These are phyloP conservation scores for Babylonia areolata DNA, from an alignment of 1,140 invertebrate species.

Conservation along the genomic window DNA sequence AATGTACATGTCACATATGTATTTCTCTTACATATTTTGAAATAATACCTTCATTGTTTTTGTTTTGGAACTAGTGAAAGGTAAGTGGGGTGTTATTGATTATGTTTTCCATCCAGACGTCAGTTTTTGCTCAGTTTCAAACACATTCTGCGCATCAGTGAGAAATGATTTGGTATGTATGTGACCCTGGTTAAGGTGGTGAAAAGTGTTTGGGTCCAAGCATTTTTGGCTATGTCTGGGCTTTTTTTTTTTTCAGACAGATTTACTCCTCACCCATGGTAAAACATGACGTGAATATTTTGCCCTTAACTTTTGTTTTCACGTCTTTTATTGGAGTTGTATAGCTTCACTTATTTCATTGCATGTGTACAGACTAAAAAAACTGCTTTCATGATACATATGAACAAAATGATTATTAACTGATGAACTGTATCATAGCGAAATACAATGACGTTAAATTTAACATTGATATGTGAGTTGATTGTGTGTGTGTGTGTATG, in stretches of 20 bases:
- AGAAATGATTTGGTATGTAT: background rate
- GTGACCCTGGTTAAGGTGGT: background rate
- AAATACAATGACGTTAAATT: conserved; percentile 13
- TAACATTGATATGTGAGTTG: background rate
- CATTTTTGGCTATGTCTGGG: background rate
- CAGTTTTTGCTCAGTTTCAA: too few species aligned
- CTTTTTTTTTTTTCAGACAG: background rate
- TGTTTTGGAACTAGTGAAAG: too few species aligned
- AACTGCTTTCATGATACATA: background rate
- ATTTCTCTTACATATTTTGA: too few species aligned
- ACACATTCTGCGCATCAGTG: background rate
- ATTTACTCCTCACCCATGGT: background rate
- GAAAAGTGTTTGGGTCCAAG: background rate
- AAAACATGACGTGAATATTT: background rate
- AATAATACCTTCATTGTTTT: too few species aligned
- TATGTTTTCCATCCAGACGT: too few species aligned
- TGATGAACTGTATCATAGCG: conserved; percentile 18
- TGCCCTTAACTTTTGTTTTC: background rate
- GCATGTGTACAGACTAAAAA: conserved; percentile 17
- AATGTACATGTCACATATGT: too few species aligned
- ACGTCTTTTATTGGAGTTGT: background rate
- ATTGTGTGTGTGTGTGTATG: background rate
- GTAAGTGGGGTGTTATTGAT: too few species aligned
- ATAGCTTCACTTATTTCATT: conserved; percentile 14
- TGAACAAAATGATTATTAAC: conserved; percentile 21